A percentile compares a stretch with the other conserved stretches of the same genome.
phyloP scores from a whole-genome alignment of 1,140 invertebrate species.

The Solenopsis fugax region DNA sequence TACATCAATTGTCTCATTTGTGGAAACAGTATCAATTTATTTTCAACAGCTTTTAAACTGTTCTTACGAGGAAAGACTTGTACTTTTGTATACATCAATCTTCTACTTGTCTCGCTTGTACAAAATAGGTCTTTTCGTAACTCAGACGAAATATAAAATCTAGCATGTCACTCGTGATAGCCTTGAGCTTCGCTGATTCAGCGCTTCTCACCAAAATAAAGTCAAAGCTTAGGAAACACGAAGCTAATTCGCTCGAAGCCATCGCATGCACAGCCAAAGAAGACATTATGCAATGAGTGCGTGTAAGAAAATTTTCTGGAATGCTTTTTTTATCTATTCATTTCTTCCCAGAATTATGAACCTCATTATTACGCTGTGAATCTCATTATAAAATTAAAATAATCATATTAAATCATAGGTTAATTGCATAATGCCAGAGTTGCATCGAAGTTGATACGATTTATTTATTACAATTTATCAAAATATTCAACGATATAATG shows the following conservation, averaged over 20 bases:
- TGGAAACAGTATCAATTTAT: neutral
- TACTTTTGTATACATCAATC: neutral
- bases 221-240: conserved; percentile 50
- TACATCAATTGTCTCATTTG: neutral
- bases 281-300: conserved; percentile 25
- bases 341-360: neutral
- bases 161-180: conserved; percentile 7
- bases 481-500: neutral
- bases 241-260: neutral
- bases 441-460: neutral
- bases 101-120: neutral
- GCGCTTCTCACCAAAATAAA: conserved; percentile 30
- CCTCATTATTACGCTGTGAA: neutral
- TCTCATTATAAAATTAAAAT: neutral
- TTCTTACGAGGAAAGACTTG: neutral
- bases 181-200: conserved; percentile 51
- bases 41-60: neutral
- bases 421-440: neutral
- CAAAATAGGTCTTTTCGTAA: neutral
- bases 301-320: conserved; percentile 16
- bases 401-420: neutral
- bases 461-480: neutral
- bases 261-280: neutral
- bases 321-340: neutral
- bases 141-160: neutral